A percentile compares a stretch with the other conserved stretches of the same genome.
phyloP scores from a whole-genome alignment of 2,113 vertebrate genomes.

The Phalacrocorax pelagicus region DNA sequence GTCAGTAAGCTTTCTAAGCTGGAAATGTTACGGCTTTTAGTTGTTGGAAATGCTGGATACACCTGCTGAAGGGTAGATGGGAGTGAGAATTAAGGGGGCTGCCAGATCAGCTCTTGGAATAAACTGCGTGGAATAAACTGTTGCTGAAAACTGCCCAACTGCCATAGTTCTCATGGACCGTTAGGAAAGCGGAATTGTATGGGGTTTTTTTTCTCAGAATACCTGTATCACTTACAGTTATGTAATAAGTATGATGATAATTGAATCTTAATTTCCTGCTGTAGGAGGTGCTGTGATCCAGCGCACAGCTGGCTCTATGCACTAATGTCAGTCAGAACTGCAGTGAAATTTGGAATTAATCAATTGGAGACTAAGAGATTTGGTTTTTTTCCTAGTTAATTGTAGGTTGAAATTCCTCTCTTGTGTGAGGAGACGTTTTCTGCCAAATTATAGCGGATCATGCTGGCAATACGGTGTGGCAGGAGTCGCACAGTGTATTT shows the following conservation, averaged over 20 bases:
- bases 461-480: no score
- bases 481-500: neutral
- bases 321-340: neutral
- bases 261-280: neutral
- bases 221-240: neutral
- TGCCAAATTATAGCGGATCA: neutral
- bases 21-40: neutral
- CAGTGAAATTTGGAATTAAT: neutral
- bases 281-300: neutral
- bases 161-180: neutral
- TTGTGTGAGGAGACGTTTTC: neutral
- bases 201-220: neutral
- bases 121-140: neutral
- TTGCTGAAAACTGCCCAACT: neutral
- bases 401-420: neutral
- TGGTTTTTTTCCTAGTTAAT: neutral
- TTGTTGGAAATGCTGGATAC: neutral
- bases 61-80: neutral
- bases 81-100: neutral
- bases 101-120: neutral
- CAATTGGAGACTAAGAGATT: neutral
- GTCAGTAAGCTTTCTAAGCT: neutral
- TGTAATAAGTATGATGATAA: neutral
- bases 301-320: neutral
- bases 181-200: neutral